Conservation (phyloP, 2,113 vertebrate species). For the Eonycteris spelaea region DNA sequence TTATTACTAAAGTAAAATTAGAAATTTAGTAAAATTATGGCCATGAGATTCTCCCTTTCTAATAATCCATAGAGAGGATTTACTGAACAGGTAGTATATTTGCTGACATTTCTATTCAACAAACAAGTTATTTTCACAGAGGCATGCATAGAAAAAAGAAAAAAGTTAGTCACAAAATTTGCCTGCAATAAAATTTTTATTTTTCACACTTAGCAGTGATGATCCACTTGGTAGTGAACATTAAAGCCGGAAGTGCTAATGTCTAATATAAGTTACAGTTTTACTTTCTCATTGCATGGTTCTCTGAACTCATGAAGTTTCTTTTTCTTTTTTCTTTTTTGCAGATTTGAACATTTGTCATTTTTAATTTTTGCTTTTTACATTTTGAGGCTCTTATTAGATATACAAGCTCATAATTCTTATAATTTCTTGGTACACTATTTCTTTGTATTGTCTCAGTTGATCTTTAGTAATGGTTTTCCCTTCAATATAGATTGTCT, state of each 20-base stretch:
- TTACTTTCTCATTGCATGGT: background rate
- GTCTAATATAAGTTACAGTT: background rate
- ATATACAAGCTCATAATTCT: conserved; percentile 20
- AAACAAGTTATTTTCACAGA: conserved; percentile 15
- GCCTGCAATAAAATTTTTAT: background rate
- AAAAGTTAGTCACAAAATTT: conserved; percentile 31
- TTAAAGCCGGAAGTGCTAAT: background rate
- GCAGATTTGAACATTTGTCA: background rate
- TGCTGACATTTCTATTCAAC: background rate
- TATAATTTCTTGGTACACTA: background rate
- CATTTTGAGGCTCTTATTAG: background rate
- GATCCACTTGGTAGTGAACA: background rate
- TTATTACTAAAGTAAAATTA: background rate
- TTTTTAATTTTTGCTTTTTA: background rate
- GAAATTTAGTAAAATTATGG: background rate
- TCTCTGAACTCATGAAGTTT: background rate
- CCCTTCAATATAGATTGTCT: background rate
- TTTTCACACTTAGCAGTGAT: background rate
- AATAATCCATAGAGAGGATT: background rate
- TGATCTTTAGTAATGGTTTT: conserved; percentile 27
- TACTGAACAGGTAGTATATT: background rate
- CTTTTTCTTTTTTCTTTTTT: background rate
- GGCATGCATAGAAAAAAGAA: background rate
- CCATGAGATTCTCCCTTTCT: background rate
- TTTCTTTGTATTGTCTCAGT: background rate